A percentile compares a stretch with the other conserved stretches of the same genome.
Conservation (phyloP, 2,888 invertebrate genomes). For the Invenusta paracnida region DNA sequence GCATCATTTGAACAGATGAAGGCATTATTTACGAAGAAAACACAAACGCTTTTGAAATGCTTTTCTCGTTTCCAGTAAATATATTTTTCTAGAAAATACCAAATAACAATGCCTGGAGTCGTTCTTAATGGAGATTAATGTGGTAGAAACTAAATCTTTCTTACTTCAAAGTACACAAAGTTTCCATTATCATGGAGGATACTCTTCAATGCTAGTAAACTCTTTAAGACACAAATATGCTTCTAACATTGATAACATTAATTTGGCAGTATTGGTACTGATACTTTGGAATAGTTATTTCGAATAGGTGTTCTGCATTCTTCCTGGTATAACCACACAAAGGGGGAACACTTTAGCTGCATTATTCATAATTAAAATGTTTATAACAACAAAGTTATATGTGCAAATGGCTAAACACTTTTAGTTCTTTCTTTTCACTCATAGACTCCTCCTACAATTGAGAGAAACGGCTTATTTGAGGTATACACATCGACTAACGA, state of each 20-base stretch:
- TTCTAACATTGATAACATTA: not conserved
- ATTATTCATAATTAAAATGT: not conserved
- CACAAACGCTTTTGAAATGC: not conserved
- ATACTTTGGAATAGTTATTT: not conserved
- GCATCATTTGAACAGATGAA: not conserved
- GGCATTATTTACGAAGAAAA: not conserved
- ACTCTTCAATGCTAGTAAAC: not conserved
- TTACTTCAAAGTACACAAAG: not conserved
- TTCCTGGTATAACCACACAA: not conserved
- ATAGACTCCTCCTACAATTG: not conserved
- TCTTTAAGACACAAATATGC: not conserved
- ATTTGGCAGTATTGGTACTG: not conserved
- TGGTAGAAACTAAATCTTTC: not conserved
- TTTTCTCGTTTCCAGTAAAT: not conserved
- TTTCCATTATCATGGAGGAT: not conserved
- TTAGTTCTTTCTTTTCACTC: not conserved
- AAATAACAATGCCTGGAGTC: too few relatives aligned
- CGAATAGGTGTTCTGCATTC: not conserved
- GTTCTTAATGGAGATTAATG: too few relatives aligned
- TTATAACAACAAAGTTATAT: not conserved
- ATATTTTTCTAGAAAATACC: not conserved
- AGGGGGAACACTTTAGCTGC: not conserved
- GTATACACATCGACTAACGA: not conserved
- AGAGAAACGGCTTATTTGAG: not conserved
- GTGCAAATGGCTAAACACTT: not conserved